These are phyloP conservation scores for Drosophila auraria DNA, from an alignment of 1,140 invertebrate species.

Conservation along the genomic window DNA sequence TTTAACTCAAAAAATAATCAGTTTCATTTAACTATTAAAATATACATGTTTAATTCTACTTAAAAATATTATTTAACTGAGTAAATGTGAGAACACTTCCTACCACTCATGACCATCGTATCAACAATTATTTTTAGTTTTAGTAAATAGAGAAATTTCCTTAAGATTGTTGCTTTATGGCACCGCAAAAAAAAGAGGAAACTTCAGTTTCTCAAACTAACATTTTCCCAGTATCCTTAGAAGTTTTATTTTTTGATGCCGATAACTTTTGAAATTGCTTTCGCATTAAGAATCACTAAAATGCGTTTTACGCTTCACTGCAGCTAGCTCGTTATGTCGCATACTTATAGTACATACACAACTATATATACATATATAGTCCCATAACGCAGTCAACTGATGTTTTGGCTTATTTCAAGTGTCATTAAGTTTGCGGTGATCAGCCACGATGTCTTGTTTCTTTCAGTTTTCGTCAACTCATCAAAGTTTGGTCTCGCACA, in stretches of 20 bases:
- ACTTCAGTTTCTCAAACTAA: background rate
- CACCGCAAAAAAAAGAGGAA: background rate
- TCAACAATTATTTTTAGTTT: background rate
- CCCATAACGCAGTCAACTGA: background rate
- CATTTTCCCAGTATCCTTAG: conserved; percentile 24
- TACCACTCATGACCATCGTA: too few species aligned
- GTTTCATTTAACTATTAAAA: too few species aligned
- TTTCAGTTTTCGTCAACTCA: conserved; percentile 57
- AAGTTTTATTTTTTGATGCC: conserved; percentile 48
- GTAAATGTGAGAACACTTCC: too few species aligned
- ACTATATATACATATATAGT: background rate
- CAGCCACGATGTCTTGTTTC: conserved; percentile 12
- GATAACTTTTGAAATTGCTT: conserved; percentile 75
- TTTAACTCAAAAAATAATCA: too few species aligned
- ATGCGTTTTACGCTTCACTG: conserved; percentile 60
- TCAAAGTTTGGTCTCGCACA: conserved; percentile 30
- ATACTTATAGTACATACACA: conserved; percentile 19
- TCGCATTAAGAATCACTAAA: conserved; percentile 78
- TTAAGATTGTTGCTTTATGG: background rate
- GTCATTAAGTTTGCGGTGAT: conserved; percentile 58
- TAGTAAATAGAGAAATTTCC: background rate
- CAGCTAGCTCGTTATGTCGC: conserved; percentile 31
- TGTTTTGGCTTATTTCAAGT: conserved; percentile 56
- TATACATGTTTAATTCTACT: too few species aligned
- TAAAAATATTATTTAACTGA: too few species aligned